Evolutionary conservation across 64 coral and sea anemone species (phyloP), one percentile per base, ranked within the genome.

Genomic region (Pachyseris speciosa): DNA sequence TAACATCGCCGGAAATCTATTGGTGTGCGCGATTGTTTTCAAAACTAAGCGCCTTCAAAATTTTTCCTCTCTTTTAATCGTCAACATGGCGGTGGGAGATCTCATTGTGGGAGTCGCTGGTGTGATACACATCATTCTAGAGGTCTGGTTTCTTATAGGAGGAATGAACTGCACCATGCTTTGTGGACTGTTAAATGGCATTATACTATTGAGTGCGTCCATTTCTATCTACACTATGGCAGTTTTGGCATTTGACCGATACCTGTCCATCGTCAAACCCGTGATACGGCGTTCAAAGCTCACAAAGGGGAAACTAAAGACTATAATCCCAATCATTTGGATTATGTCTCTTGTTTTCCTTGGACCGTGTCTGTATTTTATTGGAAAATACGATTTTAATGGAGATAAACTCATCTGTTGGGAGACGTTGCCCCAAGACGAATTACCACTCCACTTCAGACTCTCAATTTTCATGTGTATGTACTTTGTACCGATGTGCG

Each of bases 161-260:
- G 47, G 34, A 4, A 42, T 31, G 9, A 37, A 60, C 0, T 42
- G 59, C 27, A 31, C 24, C 25, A 9, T 27, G 2, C 9, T 76
- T 5, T 88, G 86, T 27, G 20, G 69, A 40, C 32, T 36, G 11
- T 63, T 88, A 34, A 88, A 74, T 20, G 58, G 34, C 27, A 8
- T 75, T 10, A 49, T 73, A 7, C 42, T 61, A 4, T 26, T 88
- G 7, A 76, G 70, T 45, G 69, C 70, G 38, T 27, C 71, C 0
- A 42, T 75, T 29, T 88, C 86, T 1, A 42, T 88, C 53, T 88
- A 88, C 71, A 75, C 86, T 7, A 88, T 88, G 34, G 25, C 69
- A 44, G 69, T 88, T 0, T 41, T 88, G 2, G 69, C 86, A 17
- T 51, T 64, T n/a, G 70, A 88, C n/a, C 50, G 86, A n/a, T 88